Percentiles rank a stretch among this genome's conserved stretches.
These are phyloP conservation scores for Chymomyza fuscimana DNA, from an alignment of 2,888 invertebrate genomes.

Conservation along the genomic window DNA sequence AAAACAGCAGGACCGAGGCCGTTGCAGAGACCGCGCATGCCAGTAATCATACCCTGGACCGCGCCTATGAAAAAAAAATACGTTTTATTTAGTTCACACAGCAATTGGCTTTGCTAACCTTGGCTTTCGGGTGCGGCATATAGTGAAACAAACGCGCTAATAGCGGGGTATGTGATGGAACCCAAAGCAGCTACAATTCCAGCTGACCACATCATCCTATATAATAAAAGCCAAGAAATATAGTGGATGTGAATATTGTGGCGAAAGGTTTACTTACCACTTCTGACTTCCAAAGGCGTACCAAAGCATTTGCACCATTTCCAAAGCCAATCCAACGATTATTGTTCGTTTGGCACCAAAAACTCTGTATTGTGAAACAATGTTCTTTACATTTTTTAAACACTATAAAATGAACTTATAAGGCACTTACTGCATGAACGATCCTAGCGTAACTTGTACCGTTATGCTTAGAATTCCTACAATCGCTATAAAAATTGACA, in stretches of 20 bases:
- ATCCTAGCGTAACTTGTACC: slow-evolving; percentile 93
- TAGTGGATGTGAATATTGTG: background rate
- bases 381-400: background rate
- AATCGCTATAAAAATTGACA: slow-evolving; percentile 98
- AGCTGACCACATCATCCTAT: slow-evolving; percentile 99
- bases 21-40: slow-evolving; percentile 98
- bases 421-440: slow-evolving; percentile 84
- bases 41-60: slow-evolving; percentile 98
- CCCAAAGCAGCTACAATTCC: slow-evolving; percentile 97
- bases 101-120: slow-evolving; percentile 81
- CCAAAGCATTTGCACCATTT: slow-evolving; percentile 98
- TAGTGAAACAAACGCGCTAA: slow-evolving; percentile 98
- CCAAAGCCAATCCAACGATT: slow-evolving; percentile 96
- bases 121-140: slow-evolving; percentile 99
- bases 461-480: slow-evolving; percentile 97
- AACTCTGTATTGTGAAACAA: slow-evolving; percentile 51
- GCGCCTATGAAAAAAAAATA: slow-evolving; percentile 81
- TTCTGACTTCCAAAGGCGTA: slow-evolving; percentile 97
- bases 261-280: slow-evolving; percentile 83
- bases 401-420: background rate
- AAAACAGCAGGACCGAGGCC: slow-evolving; percentile 99
- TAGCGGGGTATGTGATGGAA: slow-evolving; percentile 98
- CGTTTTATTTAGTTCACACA: background rate
- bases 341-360: slow-evolving; percentile 98
- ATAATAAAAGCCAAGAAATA: slow-evolving; percentile 8